Conservation (phyloP, 1,140 invertebrate genomes). For the Chironomus tepperi region DNA sequence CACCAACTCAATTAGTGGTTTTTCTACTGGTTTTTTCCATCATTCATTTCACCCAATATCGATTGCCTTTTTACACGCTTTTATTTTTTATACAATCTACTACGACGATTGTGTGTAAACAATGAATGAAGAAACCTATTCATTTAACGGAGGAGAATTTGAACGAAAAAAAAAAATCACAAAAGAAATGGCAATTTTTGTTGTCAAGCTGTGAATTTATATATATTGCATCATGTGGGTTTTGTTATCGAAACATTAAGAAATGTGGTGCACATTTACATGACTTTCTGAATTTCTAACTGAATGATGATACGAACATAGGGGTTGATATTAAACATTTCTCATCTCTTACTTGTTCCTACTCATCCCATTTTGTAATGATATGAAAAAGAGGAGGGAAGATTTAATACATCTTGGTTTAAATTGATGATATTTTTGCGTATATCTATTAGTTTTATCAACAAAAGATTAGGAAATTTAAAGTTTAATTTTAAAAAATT, state of each 20-base stretch:
- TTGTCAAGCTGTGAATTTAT: constrained; percentile 20
- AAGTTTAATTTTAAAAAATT: too few species aligned
- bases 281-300: background rate
- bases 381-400: background rate
- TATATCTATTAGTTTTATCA: too few species aligned
- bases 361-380: background rate
- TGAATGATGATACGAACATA: background rate
- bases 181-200: constrained; percentile 14
- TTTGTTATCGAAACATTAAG: background rate
- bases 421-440: too few species aligned
- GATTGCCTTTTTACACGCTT: too few species aligned
- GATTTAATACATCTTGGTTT: background rate
- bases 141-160: background rate
- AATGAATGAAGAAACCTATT: too few species aligned
- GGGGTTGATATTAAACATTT: constrained; percentile 8
- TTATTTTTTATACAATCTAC: too few species aligned
- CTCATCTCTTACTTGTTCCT: background rate
- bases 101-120: too few species aligned
- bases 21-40: too few species aligned
- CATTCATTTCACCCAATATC: too few species aligned
- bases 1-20: too few species aligned
- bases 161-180: background rate
- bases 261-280: constrained; percentile 6
- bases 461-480: too few species aligned
- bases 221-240: constrained; percentile 14